These are phyloP conservation scores for Sclerodermus sp. DNA, from an alignment of 2,888 invertebrate species.

Conservation along the genomic window DNA sequence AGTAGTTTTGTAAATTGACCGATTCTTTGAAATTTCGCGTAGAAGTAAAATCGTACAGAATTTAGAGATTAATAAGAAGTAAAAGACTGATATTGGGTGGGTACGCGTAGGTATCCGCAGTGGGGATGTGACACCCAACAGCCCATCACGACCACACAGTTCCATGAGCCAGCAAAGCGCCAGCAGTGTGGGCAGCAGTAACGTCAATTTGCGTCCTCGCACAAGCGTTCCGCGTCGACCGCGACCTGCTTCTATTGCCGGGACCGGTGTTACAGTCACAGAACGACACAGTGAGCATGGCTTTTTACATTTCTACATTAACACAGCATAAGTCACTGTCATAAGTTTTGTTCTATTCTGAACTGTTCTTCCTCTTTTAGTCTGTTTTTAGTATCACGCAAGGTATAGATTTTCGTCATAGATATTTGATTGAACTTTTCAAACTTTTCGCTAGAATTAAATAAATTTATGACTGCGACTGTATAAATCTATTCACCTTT, in stretches of 20 bases:
- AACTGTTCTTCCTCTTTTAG: no score
- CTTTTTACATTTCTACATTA: conserved; percentile 29
- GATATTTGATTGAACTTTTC: no score
- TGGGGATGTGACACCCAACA: conserved; percentile 75
- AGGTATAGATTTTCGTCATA: no score
- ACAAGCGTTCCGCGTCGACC: conserved; percentile 70
- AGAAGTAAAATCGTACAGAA: neutral
- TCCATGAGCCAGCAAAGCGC: conserved; percentile 76
- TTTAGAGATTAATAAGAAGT: neutral
- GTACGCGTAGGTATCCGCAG: conserved; percentile 67
- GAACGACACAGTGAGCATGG: conserved; percentile 59
- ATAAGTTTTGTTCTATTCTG: no score
- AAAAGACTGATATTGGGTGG: conserved; percentile 35
- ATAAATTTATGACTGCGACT: no score
- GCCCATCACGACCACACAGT: conserved; percentile 82
- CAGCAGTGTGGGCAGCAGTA: conserved; percentile 61
- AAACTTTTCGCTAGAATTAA: no score
- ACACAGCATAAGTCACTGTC: no score
- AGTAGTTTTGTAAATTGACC: no score
- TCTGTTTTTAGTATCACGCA: no score
- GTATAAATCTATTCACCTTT: no score
- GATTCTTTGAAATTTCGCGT: no score
- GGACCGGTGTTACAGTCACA: conserved; percentile 73
- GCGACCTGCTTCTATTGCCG: conserved; percentile 80
- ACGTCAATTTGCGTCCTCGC: conserved; percentile 63